A percentile compares a stretch with the other conserved stretches of the same genome.
phyloP scores from a whole-genome alignment of 1,140 invertebrate species.

The Atta cephalotes region DNA sequence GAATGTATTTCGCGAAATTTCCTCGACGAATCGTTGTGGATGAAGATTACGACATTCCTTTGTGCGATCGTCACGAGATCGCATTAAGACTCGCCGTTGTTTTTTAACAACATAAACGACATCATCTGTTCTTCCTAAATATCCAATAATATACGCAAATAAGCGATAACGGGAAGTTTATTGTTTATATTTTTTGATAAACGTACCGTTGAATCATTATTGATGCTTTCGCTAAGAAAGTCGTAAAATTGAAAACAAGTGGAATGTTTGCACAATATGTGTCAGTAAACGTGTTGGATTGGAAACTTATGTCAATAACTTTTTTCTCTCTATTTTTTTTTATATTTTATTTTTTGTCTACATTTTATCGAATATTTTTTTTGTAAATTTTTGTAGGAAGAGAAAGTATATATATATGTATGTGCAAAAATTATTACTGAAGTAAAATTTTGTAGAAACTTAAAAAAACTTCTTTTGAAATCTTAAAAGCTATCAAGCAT shows the following conservation, averaged over 20 bases:
- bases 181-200: conserved; percentile 36
- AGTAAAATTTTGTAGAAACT: neutral
- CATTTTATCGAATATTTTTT: neutral
- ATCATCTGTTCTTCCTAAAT: conserved; percentile 16
- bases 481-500: neutral
- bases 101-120: neutral
- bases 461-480: neutral
- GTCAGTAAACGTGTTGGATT: neutral
- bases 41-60: conserved; percentile 47
- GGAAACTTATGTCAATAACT: neutral
- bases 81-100: conserved; percentile 27
- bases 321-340: neutral
- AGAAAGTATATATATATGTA: neutral
- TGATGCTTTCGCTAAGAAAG: conserved; percentile 21
- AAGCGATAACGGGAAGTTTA: conserved; percentile 43
- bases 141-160: neutral
- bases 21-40: conserved; percentile 1
- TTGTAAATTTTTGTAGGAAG: neutral
- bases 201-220: conserved; percentile 21
- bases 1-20: conserved; percentile 33
- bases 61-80: conserved; percentile 36
- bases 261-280: neutral
- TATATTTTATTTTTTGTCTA: neutral
- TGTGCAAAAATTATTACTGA: neutral
- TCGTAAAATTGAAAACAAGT: conserved; percentile 23